phyloP scores from a whole-genome alignment of 2,797 vertebrate genomes.

The Alca torda region DNA sequence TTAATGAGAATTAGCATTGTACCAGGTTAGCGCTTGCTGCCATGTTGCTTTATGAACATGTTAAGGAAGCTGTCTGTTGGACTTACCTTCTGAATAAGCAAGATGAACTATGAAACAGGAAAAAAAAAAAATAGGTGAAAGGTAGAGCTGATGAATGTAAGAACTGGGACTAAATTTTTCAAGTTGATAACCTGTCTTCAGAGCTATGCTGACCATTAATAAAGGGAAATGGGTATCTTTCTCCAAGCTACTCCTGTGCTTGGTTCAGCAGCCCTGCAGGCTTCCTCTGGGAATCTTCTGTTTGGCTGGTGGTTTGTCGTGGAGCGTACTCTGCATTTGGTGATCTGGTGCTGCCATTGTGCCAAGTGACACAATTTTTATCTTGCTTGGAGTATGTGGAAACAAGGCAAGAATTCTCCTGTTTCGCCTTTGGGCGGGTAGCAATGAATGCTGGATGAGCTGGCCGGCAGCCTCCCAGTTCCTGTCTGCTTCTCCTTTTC shows the following conservation, averaged over 20 bases:
- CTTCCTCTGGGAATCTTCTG: background rate
- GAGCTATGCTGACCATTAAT: background rate
- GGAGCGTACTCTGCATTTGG: background rate
- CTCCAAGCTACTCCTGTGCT: background rate
- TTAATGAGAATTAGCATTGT: background rate
- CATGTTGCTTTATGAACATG: rapidly evolving
- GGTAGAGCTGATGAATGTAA: background rate
- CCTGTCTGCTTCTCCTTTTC: background rate
- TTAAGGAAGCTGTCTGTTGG: background rate
- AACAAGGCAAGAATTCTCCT: background rate
- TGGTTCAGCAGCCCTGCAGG: background rate
- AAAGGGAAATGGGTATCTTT: background rate
- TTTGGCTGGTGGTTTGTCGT: background rate
- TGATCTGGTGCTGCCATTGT: background rate
- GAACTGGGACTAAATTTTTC: background rate
- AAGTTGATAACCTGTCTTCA: background rate
- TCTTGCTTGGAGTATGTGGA: background rate
- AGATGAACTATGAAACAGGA: background rate
- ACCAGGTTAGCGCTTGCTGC: background rate
- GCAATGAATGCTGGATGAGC: background rate
- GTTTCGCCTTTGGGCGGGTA: background rate
- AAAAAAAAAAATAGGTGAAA: background rate
- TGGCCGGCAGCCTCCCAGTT: background rate
- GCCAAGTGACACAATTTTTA: background rate
- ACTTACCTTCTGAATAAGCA: background rate